Evolutionary conservation across 2,888 invertebrate genomes (phyloP).

Genomic region (Brachyopa scutellaris): DNA sequence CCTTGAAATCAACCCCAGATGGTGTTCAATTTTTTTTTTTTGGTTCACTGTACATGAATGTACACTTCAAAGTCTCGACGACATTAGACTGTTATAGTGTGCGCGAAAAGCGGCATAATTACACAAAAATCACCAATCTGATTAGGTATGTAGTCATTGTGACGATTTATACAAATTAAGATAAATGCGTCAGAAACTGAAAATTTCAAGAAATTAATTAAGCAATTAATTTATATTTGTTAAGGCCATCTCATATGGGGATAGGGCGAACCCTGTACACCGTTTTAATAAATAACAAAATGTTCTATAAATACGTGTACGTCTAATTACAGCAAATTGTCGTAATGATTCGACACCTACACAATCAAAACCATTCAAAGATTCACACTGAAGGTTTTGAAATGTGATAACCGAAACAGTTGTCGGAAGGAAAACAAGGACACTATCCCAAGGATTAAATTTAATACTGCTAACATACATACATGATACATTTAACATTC

Average conservation of each 20-base stretch:
- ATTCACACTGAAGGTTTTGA: background rate
- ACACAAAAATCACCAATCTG: too few species aligned
- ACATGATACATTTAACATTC: background rate
- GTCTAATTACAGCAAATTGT: slow-evolving; percentile 9
- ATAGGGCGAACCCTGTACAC: background rate
- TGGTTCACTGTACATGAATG: too few species aligned
- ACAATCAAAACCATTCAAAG: background rate
- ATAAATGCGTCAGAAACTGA: slow-evolving; percentile 1
- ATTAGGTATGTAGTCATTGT: too few species aligned
- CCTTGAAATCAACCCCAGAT: too few species aligned
- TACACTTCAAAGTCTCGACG: too few species aligned
- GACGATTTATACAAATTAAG: slow-evolving; percentile 3
- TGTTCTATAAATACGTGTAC: background rate
- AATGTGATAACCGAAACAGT: background rate
- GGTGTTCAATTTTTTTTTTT: too few species aligned
- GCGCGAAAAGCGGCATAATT: background rate
- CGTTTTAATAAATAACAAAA: slow-evolving; percentile 5
- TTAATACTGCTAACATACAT: too few species aligned
- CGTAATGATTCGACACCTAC: background rate
- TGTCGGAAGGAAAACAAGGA: background rate
- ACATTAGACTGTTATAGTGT: slow-evolving; percentile 2
- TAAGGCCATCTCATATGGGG: too few species aligned
- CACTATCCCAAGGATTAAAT: background rate
- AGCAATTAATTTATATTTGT: slow-evolving; percentile 5
- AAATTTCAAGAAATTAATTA: background rate